Percentiles rank a stretch among this genome's conserved stretches.
Evolutionary conservation across 2,888 invertebrate species (phyloP).

Genomic region (Drosophila silvestris): DNA sequence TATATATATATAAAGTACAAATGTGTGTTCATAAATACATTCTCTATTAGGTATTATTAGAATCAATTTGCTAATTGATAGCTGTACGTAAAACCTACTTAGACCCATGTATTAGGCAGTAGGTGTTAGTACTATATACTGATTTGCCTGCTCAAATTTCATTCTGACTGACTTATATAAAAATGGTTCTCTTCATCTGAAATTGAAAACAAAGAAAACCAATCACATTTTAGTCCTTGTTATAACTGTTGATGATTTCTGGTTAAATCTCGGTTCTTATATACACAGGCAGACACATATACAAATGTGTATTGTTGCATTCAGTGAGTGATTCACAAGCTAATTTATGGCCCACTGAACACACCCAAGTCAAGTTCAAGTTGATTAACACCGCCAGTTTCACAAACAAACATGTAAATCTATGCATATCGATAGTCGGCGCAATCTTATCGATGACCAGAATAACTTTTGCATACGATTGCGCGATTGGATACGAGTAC

Average conservation of each 20-base stretch:
- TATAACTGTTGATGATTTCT: not conserved
- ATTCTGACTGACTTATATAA: not conserved
- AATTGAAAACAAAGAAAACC: not conserved
- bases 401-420: not conserved
- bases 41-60: too few relatives aligned
- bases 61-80: not conserved
- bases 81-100: conserved; percentile 5
- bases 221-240: not conserved
- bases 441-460: conserved; percentile 48
- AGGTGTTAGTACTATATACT: not conserved
- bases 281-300: too few relatives aligned
- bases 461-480: conserved; percentile 2
- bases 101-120: not conserved
- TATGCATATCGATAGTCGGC: conserved; percentile 31
- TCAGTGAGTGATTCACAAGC: conserved; percentile 23
- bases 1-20: too few relatives aligned
- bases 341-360: conserved; percentile 47
- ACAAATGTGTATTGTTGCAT: not conserved
- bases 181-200: not conserved
- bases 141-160: not conserved
- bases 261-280: too few relatives aligned
- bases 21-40: too few relatives aligned
- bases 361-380: conserved; percentile 61
- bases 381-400: conserved; percentile 35
- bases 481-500: not conserved